Evolutionary conservation across 2,888 invertebrate species (phyloP).

Genomic region (Diarsia dahlii): DNA sequence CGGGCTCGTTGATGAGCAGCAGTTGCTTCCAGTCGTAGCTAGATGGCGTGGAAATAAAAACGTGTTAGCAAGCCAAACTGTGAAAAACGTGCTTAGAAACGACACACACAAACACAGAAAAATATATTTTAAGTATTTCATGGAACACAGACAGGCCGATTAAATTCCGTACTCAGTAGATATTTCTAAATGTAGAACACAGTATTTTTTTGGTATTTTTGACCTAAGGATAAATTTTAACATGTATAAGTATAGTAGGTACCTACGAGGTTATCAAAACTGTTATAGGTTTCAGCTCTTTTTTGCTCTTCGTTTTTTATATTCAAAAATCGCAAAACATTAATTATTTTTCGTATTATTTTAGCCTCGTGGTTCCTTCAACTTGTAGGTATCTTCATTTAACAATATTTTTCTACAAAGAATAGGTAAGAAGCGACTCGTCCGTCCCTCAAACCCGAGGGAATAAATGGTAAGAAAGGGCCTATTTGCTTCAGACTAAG

Average conservation of each 20-base stretch:
- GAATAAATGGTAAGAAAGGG: slow-evolving; percentile 10
- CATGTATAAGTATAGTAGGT: no score
- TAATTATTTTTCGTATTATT: background rate
- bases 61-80: slow-evolving; percentile 84
- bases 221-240: background rate
- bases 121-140: background rate
- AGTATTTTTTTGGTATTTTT: background rate
- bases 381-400: background rate
- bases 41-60: slow-evolving; percentile 84
- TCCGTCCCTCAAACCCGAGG: background rate
- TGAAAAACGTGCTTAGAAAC: slow-evolving; percentile 74
- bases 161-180: background rate
- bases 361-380: no score
- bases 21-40: slow-evolving; percentile 93
- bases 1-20: slow-evolving; percentile 93
- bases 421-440: background rate
- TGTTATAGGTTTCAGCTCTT: background rate
- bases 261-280: no score
- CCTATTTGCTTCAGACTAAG: slow-evolving; percentile 16
- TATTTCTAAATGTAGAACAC: background rate
- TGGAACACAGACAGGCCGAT: background rate
- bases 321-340: background rate
- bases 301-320: background rate
- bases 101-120: slow-evolving; percentile 33
- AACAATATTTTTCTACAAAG: slow-evolving; percentile 14